Evolutionary conservation across 2,888 invertebrate species (phyloP), one percentile per base, ranked within the genome.

Genomic region (Megamerina dolium): DNA sequence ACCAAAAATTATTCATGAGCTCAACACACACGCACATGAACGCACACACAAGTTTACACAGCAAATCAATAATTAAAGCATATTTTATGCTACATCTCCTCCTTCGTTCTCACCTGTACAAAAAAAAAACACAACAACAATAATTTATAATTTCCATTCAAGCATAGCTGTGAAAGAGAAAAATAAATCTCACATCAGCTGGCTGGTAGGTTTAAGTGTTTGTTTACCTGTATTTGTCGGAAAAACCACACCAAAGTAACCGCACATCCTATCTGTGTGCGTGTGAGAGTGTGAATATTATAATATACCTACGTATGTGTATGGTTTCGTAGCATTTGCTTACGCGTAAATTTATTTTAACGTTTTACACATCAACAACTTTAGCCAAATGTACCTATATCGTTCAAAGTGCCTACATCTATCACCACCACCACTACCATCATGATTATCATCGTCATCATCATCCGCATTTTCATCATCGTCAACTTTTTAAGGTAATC

Each of bases 241-340:
- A 19, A 36, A 32, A 23, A 19, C 14, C 32, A 33, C 18, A 21
- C 32, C n/a, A n/a, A n/a, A n/a, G n/a, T n/a, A n/a, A n/a, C n/a
- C n/a, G 21, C 14, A 27, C 19, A 12, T 21, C 10, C 19, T 18
- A 23, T 6, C 6, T 23, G 26, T 23, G 26, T 23, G 10, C 10
- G 26, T 5, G 31, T 31, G 31, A 10, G 14, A 10, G 10, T 9
- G 10, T 23, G 26, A 23, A 10, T 31, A 16, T 14, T 31, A 5
- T n/a, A n/a, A n/a, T n/a, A 14, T 31, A 9, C 9, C 5, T 31
- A 3, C 16, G 31, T 13, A 14, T 30, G 31, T 13, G 8, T 30
- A 14, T 30, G 13, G 10, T 30, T 30, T 12, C 13, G 13, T 13
- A 10, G 27, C n/a, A 27, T 27, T 27, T 5, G 27, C 27, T 27